Evolutionary conservation across 1,140 invertebrate genomes (phyloP).

Genomic region (Drosophila sulfurigaster): DNA sequence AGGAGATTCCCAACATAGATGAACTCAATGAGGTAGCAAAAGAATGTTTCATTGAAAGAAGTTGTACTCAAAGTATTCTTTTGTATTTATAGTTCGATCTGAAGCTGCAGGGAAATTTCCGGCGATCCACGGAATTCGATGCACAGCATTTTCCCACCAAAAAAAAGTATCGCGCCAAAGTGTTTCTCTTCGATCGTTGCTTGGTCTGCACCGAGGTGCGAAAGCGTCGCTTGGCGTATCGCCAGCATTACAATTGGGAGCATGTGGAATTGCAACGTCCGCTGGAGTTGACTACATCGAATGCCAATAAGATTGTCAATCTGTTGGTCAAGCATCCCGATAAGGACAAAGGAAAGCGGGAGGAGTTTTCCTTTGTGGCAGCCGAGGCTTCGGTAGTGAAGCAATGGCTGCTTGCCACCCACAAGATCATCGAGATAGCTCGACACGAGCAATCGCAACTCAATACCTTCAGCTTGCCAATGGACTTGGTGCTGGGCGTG

Average conservation of each 20-base stretch:
- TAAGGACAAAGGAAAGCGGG: slow-evolving; percentile 55
- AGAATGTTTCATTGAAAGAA: neutral
- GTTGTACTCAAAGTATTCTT: neutral
- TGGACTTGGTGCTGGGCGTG: slow-evolving; percentile 77
- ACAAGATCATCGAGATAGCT: slow-evolving; percentile 73
- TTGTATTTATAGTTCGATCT: slow-evolving; percentile 62
- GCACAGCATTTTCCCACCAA: slow-evolving; percentile 75
- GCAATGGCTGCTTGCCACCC: slow-evolving; percentile 75
- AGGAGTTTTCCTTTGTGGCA: slow-evolving; percentile 73
- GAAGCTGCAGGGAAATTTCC: slow-evolving; percentile 70
- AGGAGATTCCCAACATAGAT: slow-evolving; percentile 79
- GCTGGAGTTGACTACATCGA: slow-evolving; percentile 53
- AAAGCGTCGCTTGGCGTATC: slow-evolving; percentile 69
- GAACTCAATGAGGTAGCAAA: slow-evolving; percentile 71
- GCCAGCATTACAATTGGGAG: slow-evolving; percentile 77
- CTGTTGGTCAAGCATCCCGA: slow-evolving; percentile 70
- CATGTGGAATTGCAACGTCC: slow-evolving; percentile 73
- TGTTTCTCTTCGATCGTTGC: slow-evolving; percentile 80
- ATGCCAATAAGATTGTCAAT: slow-evolving; percentile 73
- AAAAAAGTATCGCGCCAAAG: slow-evolving; percentile 74
- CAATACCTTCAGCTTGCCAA: slow-evolving; percentile 74
- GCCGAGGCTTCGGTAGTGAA: slow-evolving; percentile 70
- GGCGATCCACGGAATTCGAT: slow-evolving; percentile 77
- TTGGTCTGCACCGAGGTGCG: slow-evolving; percentile 80
- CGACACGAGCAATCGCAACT: slow-evolving; percentile 59